Evolutionary conservation across 2,888 invertebrate genomes (phyloP), one percentile per base, ranked within the genome.

Genomic region (Cryptus viduatorius): DNA sequence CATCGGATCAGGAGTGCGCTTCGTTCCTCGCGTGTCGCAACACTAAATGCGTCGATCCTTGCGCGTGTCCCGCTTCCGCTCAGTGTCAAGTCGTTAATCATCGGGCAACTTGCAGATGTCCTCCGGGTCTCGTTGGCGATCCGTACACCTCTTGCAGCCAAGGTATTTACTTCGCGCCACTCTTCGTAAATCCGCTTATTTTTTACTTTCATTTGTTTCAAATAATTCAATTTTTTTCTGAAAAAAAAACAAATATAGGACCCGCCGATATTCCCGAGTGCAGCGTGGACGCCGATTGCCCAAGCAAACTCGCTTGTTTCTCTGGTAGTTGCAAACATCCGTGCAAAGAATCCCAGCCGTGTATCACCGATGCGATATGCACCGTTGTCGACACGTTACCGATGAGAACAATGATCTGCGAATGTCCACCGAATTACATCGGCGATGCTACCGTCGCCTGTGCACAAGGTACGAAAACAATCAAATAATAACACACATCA

Each of bases 401-500:
- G 5, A 95, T 98, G 94, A 95, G 98, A 88, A 98, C 98, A 7
- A 97, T 98, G 96, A 96, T 97, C 82, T 98, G 98, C 93, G 96
- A 97, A 91, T 98, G 98, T 92, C 95, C 97, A 85, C 96, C 96
- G 83, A 98, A 98, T 85, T 97, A 96, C 89, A 95, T 96, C 88
- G 98, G 98, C 87, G 98, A 98, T 93, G 98, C 98, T 10, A 97
- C 98, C 88, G 95, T 96, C 86, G 96, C 97, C 93, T 98, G 98
- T 93, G 95, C 95, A 91, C 95, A 95, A 94, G 97, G 98, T 98
- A 95, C 1, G 10, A 5, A 61, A 61, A 31, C 31, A 61, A 5
- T n/a, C 46, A 24, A 50, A 14, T 8, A 37, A 31, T 24, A 24
- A 61, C 1, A 50, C 8, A n/a, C 4, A 46, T 48, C 48, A 12